phyloP scores from a whole-genome alignment of 2,888 invertebrate genomes.

The Leptinotarsa juncta region DNA sequence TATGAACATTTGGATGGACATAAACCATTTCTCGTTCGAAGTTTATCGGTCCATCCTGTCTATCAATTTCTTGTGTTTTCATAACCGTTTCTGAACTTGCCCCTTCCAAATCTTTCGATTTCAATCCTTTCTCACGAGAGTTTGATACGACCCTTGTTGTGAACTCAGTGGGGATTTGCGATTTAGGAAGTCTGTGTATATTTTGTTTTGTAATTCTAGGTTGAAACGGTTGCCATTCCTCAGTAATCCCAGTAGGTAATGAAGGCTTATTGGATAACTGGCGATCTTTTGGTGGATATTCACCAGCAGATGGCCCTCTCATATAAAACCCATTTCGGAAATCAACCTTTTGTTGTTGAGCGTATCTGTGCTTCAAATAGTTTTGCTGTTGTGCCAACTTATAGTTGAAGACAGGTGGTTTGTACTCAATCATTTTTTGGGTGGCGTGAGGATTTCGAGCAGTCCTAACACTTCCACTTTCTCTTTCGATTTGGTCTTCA shows the following conservation, averaged over 20 bases:
- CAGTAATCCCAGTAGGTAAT: neutral
- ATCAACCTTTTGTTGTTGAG: slow-evolving; percentile 59
- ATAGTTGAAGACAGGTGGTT: slow-evolving; percentile 55
- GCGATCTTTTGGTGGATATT: neutral
- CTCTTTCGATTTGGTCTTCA: slow-evolving; percentile 48
- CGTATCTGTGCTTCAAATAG: slow-evolving; percentile 55
- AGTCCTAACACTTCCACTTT: slow-evolving; percentile 38
- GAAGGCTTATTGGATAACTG: neutral
- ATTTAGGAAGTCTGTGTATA: too few relatives aligned
- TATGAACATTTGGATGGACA: too few relatives aligned
- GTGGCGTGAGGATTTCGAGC: slow-evolving; percentile 23
- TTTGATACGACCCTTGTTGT: too few relatives aligned
- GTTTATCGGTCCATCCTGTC: too few relatives aligned
- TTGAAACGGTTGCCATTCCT: slow-evolving; percentile 33
- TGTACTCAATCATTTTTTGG: slow-evolving; percentile 1
- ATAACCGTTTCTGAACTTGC: too few relatives aligned
- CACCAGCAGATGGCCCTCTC: neutral
- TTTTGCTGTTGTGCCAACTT: slow-evolving; percentile 56
- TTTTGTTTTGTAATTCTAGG: neutral
- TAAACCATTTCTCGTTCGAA: too few relatives aligned
- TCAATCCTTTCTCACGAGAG: too few relatives aligned
- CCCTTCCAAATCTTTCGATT: too few relatives aligned
- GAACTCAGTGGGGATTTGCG: too few relatives aligned
- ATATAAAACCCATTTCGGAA: slow-evolving; percentile 14
- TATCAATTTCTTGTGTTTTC: too few relatives aligned